Percentiles rank a stretch among this genome's conserved stretches.
Evolutionary conservation across 2,888 invertebrate genomes (phyloP).

Genomic region (Agrypnus murinus): DNA sequence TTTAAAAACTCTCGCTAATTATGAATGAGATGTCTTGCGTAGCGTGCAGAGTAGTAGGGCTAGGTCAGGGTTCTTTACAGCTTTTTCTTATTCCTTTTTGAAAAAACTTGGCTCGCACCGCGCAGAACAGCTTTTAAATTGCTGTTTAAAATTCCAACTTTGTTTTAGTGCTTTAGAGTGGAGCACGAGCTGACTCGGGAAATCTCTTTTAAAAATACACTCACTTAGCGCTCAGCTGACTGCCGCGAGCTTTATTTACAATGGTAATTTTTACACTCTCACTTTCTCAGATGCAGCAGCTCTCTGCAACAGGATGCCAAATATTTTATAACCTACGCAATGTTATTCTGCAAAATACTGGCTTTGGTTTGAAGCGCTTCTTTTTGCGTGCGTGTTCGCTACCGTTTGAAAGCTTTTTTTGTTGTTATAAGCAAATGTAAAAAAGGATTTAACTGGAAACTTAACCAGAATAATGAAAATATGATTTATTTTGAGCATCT

Average conservation of each 20-base stretch:
- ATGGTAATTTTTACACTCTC: conserved; percentile 67
- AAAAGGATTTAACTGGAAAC: too few species aligned
- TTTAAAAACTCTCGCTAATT: conserved; percentile 71
- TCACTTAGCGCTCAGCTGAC: conserved; percentile 65
- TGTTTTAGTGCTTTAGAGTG: conserved; percentile 68
- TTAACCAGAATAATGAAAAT: too few species aligned
- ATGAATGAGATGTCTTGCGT: conserved; percentile 70
- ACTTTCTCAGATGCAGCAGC: conserved; percentile 59
- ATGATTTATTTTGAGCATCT: too few species aligned
- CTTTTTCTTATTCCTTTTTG: conserved; percentile 66
- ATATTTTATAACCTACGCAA: conserved; percentile 20
- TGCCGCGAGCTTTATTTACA: conserved; percentile 63
- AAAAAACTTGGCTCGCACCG: conserved; percentile 59
- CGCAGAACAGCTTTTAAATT: conserved; percentile 69
- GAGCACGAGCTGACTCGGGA: conserved; percentile 63
- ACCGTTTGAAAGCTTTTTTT: too few species aligned
- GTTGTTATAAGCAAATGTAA: too few species aligned
- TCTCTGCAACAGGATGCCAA: conserved; percentile 46
- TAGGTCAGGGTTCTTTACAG: conserved; percentile 71
- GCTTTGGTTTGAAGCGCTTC: neutral
- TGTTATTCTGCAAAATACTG: conserved; percentile 1
- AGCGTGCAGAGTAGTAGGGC: conserved; percentile 68
- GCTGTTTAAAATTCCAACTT: conserved; percentile 72
- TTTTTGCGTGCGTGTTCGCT: too few species aligned
- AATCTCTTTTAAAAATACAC: conserved; percentile 66